These are phyloP conservation scores for Trileptium ribeirensis DNA, from an alignment of 2,888 invertebrate species.

Conservation along the genomic window DNA sequence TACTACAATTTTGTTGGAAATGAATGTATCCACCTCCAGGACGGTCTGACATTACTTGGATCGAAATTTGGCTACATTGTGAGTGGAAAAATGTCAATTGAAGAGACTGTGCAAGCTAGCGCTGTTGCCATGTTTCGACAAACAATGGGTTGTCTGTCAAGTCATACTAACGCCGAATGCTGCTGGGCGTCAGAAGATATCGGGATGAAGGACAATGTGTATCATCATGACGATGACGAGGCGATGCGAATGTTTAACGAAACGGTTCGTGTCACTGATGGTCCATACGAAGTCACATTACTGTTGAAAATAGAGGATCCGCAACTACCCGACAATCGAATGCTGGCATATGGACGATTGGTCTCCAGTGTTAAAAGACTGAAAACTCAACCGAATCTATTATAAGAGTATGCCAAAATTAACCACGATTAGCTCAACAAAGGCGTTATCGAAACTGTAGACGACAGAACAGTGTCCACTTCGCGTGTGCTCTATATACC, in stretches of 20 bases:
- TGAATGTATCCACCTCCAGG: not conserved
- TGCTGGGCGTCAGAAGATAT: constrained; percentile 1
- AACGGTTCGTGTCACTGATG: not conserved
- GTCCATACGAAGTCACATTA: not conserved
- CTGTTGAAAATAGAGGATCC: not conserved
- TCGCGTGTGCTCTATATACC: not conserved
- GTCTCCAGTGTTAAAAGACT: not conserved
- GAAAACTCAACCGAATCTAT: not conserved
- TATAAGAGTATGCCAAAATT: not conserved
- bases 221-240: constrained; percentile 3
- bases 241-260: constrained; percentile 8
- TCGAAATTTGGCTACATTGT: constrained; percentile 1
- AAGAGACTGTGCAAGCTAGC: not conserved
- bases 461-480: too few species aligned
- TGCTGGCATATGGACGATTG: not conserved
- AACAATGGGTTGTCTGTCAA: not conserved
- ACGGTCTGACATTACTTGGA: not conserved
- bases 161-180: not conserved
- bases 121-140: not conserved
- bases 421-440: not conserved
- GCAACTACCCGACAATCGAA: not conserved
- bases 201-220: constrained; percentile 6
- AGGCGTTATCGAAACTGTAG: constrained; percentile 8
- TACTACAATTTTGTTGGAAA: constrained; percentile 7
- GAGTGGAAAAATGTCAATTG: not conserved